Evolutionary conservation across 2,888 invertebrate genomes (phyloP).

Genomic region (Ophion slaviceki): DNA sequence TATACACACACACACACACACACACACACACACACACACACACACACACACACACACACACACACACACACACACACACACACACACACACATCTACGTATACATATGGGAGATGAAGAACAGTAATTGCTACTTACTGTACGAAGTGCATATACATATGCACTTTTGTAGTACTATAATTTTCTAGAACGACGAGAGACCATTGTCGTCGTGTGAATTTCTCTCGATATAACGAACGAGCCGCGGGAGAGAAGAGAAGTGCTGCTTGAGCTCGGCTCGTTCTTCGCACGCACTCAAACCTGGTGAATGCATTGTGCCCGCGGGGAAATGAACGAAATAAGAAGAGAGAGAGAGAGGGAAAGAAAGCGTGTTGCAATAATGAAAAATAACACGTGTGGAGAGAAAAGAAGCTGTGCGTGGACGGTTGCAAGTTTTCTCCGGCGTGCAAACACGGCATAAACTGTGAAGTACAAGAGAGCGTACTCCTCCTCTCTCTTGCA

Average conservation of each 20-base stretch:
- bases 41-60: background rate
- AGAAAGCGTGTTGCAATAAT: constrained; percentile 57
- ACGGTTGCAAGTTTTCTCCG: constrained; percentile 65
- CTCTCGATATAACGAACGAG: constrained; percentile 63
- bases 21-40: background rate
- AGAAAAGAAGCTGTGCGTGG: constrained; percentile 54
- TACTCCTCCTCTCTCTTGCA: background rate
- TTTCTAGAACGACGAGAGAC: constrained; percentile 49
- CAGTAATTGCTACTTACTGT: constrained; percentile 31
- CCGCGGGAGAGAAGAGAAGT: constrained; percentile 30
- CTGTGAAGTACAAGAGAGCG: background rate
- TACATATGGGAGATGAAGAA: constrained; percentile 26
- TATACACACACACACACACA: background rate
- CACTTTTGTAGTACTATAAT: constrained; percentile 49
- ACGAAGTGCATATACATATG: background rate
- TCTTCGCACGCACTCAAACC: constrained; percentile 10
- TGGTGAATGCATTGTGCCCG: constrained; percentile 8
- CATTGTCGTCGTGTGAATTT: constrained; percentile 68
- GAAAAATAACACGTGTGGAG: constrained; percentile 56
- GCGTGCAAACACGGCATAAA: constrained; percentile 46
- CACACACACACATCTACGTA: background rate
- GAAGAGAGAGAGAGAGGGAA: constrained; percentile 31
- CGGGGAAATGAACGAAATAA: constrained; percentile 17
- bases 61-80: background rate
- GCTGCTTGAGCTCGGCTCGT: constrained; percentile 15